These are phyloP conservation scores for Stegodyphus mimosarum DNA, from an alignment of 1,140 invertebrate genomes.

Conservation along the genomic window DNA sequence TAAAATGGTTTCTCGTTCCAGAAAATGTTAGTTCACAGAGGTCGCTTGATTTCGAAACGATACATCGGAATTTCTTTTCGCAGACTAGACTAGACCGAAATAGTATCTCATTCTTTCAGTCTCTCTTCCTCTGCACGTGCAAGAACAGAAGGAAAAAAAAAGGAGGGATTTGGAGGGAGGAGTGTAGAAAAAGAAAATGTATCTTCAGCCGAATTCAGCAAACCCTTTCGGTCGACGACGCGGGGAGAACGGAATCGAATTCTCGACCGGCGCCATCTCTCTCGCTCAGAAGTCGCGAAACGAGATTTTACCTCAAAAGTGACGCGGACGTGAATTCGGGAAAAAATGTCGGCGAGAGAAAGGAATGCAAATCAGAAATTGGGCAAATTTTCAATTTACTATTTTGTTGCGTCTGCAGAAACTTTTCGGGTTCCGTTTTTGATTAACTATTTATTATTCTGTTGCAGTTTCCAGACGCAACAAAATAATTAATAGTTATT, in stretches of 20 bases:
- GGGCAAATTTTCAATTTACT: no score
- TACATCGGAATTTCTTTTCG: not conserved
- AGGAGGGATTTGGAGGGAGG: not conserved
- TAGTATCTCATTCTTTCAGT: not conserved
- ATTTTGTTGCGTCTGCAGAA: no score
- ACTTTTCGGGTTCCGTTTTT: no score
- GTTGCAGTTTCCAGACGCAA: no score
- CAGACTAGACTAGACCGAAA: constrained; percentile 32
- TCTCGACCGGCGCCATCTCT: not conserved
- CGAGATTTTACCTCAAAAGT: no score
- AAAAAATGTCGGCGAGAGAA: no score
- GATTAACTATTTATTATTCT: no score
- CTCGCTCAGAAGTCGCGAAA: no score
- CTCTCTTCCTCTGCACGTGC: not conserved
- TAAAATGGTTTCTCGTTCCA: not conserved
- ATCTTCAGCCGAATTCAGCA: not conserved
- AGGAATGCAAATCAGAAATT: no score
- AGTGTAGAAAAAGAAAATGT: not conserved
- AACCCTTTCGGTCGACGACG: not conserved
- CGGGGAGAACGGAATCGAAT: not conserved
- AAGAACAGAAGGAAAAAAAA: not conserved
- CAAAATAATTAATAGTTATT: no score
- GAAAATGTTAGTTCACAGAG: not conserved
- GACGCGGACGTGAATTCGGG: no score
- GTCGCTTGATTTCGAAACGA: not conserved